Base-by-base conservation (phyloP, 2,797 vertebrate species). In the Toxotes lorentzi region DNA sequence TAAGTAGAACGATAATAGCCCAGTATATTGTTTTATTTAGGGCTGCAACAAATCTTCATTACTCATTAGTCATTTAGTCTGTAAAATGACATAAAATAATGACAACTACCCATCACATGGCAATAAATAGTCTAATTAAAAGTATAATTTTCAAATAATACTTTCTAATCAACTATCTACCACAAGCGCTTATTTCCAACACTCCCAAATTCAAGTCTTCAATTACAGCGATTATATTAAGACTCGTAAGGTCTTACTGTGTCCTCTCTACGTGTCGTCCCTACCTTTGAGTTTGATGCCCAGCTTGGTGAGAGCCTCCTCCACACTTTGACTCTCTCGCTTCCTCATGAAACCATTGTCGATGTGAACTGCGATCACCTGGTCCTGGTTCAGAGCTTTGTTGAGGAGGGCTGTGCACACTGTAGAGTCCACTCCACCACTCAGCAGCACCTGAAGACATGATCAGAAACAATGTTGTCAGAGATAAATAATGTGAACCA, bases 281-380 rank as follows among this genome's bases (percentile, higher is more conserved):
- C 16, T 79, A 99, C 98, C 98, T 97, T 98, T 98, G 50, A 99
- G 95, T 78, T 99, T 97, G 89, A 99, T 99, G 66, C 97, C 97
- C 68, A 99, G 95, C 83, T 99, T 99, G 56, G 95, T 99, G 78
- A 99, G 96, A 0, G 98, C 98, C 79, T 99, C 98, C 85, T 99
- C 98, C 81, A 99, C 98, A 58, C 96, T 97, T 88, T 96, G 97
- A 84, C 98, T 99, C 90, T 99, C 98, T 60, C 95, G 94, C 91
- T 99, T 99, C 87, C 98, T 96, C 98, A 99, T 99, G 87, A 99
- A 99, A 57, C 98, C 98, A 4, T 99, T 99, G 93, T 99, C 98
- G 61, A 99, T 99, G 91, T 99, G 98, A 66, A 99, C 98, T 0
- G 98, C 98, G 56, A 99, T 99, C 76, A 99, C 96, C 79, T 99